Evolutionary conservation across 2,113 vertebrate species (phyloP).

Genomic region (Tenrec ecaudatus): DNA sequence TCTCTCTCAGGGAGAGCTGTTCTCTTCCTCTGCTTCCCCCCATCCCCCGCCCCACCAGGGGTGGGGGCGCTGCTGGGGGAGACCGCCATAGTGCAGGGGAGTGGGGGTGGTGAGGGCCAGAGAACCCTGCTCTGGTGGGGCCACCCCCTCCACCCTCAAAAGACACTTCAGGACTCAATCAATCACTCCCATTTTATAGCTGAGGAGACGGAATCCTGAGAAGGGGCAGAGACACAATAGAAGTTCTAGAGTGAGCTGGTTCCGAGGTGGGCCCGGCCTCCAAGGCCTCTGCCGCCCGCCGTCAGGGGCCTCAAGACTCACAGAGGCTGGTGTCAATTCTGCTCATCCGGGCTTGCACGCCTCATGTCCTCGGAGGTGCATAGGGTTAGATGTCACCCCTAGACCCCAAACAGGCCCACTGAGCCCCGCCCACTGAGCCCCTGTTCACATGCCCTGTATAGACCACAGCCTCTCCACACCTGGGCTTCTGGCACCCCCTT

Average conservation of each 20-base stretch:
- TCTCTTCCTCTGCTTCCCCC: not conserved
- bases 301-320: not conserved
- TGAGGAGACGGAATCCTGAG: not conserved
- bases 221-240: not conserved
- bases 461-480: not conserved
- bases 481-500: not conserved
- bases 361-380: not conserved
- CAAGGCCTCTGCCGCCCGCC: not conserved
- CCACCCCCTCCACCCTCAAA: too few relatives aligned
- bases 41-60: too few relatives aligned
- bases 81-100: too few relatives aligned
- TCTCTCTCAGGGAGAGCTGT: not conserved
- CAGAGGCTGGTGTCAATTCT: not conserved
- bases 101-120: rapidly evolving
- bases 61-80: not conserved
- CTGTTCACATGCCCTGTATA: not conserved
- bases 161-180: not conserved
- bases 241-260: not conserved
- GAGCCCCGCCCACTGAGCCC: not conserved
- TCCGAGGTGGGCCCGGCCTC: not conserved
- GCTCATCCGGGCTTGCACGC: not conserved
- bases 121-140: not conserved
- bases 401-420: not conserved
- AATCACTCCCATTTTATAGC: not conserved
- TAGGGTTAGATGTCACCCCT: not conserved